These are phyloP conservation scores for Volucella inflata DNA, from an alignment of 2,888 invertebrate genomes.

Conservation along the genomic window DNA sequence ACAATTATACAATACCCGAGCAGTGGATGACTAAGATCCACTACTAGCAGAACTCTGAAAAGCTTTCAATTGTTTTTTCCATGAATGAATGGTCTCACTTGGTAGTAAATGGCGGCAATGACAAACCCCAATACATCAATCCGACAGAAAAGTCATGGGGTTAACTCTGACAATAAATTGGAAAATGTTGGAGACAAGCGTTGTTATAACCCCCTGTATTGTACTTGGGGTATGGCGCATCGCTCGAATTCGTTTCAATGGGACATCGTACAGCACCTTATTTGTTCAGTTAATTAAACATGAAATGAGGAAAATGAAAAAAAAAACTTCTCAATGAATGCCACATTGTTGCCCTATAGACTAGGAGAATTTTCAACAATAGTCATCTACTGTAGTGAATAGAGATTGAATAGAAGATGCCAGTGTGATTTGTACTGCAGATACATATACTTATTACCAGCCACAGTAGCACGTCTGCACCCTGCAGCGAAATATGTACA, in stretches of 20 bases:
- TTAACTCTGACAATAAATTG: slow-evolving; percentile 51
- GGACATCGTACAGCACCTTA: slow-evolving; percentile 27
- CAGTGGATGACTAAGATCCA: slow-evolving; percentile 49
- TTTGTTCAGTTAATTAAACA: slow-evolving; percentile 68
- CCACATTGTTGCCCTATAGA: slow-evolving; percentile 45
- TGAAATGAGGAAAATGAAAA: slow-evolving; percentile 11
- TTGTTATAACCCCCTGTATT: slow-evolving; percentile 14
- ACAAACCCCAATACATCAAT: slow-evolving; percentile 67
- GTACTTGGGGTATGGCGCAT: not conserved
- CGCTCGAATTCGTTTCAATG: no score
- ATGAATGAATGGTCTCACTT: slow-evolving; percentile 44
- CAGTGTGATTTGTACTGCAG: no score
- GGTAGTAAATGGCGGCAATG: slow-evolving; percentile 37
- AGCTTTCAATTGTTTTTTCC: slow-evolving; percentile 62
- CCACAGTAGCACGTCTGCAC: no score
- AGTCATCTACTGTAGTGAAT: not conserved
- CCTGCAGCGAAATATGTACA: no score
- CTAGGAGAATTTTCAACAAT: slow-evolving; percentile 2
- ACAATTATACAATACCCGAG: slow-evolving; percentile 28
- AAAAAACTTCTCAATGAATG: slow-evolving; percentile 56
- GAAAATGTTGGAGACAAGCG: not conserved
- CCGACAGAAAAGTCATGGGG: slow-evolving; percentile 57
- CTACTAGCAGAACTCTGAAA: slow-evolving; percentile 20
- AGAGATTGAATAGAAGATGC: not conserved
- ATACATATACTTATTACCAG: no score